Base-by-base conservation (phyloP, 2,888 invertebrate species). In the Sialis fuliginosa region DNA sequence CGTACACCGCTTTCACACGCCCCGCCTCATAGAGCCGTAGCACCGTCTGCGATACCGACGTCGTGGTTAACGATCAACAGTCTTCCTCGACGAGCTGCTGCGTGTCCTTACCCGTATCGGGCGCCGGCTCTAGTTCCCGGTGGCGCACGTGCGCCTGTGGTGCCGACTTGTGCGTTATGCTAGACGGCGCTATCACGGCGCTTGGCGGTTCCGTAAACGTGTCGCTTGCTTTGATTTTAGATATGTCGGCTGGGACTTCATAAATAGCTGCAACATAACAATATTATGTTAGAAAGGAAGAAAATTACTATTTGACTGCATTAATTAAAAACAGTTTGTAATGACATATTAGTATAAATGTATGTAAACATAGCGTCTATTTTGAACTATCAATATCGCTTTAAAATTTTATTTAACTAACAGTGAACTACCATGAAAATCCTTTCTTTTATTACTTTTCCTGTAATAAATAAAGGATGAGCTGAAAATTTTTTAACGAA, bases 31-130 rank as follows among this genome's bases (percentile, higher is more conserved):
- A n/a, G 12, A 6, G 12, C 12, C n/a, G 12, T 10, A 10, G 37
- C 37, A 37, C 12, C 12, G 6, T 37, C 10, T 10, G n/a, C n/a
- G 37, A 10, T 6, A 37, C n/a, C 12, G 42, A 41, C 44, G 44
- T 47, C 33, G 46, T 39, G 39, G 41, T 45, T 44, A 42, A 48
- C 40, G 41, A 66, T 65, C 65, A 81, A 67, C 80, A 80, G 71
- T 90, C 89, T 71, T 91, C 91, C 65, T 81, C 81, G 54, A 92
- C 91, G 54, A 92, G 75, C 63, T 83, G 80, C 65, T 87, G 87
- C 42, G 92, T 92, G 68, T 92, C 92, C 65, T 84, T 87, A 63
- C 89, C 90, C 48, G 88, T 86, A 65, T 92, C 91, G 48, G 75
- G 69, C 46, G 80, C 77, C 4, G 91, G 91, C 68, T 90, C 88